Conservation (phyloP, 2,888 invertebrate genomes). For the Neoascia interrupta region DNA sequence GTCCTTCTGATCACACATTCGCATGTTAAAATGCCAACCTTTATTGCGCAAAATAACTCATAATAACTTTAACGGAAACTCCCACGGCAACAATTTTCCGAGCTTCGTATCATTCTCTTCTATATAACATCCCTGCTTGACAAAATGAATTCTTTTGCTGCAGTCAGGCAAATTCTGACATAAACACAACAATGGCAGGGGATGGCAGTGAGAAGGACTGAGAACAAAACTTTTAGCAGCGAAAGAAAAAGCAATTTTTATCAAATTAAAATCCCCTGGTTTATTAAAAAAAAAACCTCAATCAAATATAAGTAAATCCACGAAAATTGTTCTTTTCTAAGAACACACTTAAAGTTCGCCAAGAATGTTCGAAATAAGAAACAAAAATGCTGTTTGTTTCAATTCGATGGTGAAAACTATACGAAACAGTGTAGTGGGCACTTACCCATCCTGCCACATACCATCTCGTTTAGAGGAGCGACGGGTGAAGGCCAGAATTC, state of each 20-base stretch:
- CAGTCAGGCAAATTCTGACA: conserved; percentile 43
- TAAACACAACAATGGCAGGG: conserved; percentile 63
- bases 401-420: conserved; percentile 79
- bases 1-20: too few species aligned
- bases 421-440: conserved; percentile 83
- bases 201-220: conserved; percentile 46
- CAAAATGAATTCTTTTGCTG: conserved; percentile 34
- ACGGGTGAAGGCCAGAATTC: conserved; percentile 82
- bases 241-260: background rate
- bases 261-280: conserved; percentile 11
- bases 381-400: conserved; percentile 73
- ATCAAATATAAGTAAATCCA: background rate
- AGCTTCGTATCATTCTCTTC: too few species aligned
- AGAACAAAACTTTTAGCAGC: background rate
- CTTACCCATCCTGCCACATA: conserved; percentile 88
- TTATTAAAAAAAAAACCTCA: conserved; percentile 6
- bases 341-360: background rate
- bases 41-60: background rate
- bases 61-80: background rate
- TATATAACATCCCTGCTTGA: conserved; percentile 22
- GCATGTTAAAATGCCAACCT: too few species aligned
- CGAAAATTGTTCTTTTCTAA: conserved; percentile 6
- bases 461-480: conserved; percentile 87
- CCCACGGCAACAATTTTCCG: background rate
- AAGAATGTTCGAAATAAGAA: conserved; percentile 73